Percentiles rank a stretch among this genome's conserved stretches.
phyloP scores from a whole-genome alignment of 2,888 invertebrate genomes.

The Nemurella pictetii region DNA sequence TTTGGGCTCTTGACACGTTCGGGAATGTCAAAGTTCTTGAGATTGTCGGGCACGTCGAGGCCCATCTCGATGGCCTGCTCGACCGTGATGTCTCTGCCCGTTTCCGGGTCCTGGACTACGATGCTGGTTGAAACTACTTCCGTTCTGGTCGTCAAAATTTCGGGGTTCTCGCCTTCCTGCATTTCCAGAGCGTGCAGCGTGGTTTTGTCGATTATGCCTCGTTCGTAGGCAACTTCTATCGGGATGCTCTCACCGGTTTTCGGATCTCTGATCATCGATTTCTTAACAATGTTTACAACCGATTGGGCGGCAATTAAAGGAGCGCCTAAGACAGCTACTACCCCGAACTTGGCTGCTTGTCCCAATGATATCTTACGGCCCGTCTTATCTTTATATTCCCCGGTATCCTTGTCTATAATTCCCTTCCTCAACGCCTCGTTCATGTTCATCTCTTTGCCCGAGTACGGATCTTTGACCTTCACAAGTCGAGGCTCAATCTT shows the following conservation, averaged over 20 bases:
- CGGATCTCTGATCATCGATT: slow-evolving; percentile 67
- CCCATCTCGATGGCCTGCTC: slow-evolving; percentile 63
- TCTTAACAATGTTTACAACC: slow-evolving; percentile 65
- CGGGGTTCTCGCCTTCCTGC: slow-evolving; percentile 38
- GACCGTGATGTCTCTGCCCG: slow-evolving; percentile 60
- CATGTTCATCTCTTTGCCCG: slow-evolving; percentile 67
- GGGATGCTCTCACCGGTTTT: slow-evolving; percentile 78
- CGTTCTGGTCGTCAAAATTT: slow-evolving; percentile 43
- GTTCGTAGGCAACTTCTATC: slow-evolving; percentile 77
- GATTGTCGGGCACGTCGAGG: slow-evolving; percentile 58
- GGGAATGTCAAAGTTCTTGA: slow-evolving; percentile 36
- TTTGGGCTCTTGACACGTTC: slow-evolving; percentile 46
- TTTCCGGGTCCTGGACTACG: slow-evolving; percentile 51
- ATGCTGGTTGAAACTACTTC: slow-evolving; percentile 44
- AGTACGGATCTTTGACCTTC: slow-evolving; percentile 69
- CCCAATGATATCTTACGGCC: slow-evolving; percentile 69
- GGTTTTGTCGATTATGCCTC: slow-evolving; percentile 65
- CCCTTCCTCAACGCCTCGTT: slow-evolving; percentile 77
- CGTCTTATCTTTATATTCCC: slow-evolving; percentile 67
- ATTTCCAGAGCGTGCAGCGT: slow-evolving; percentile 32
- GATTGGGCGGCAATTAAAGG: slow-evolving; percentile 73
- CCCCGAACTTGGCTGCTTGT: slow-evolving; percentile 77
- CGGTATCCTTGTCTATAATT: slow-evolving; percentile 71
- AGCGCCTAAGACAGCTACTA: slow-evolving; percentile 74
- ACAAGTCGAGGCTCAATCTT: slow-evolving; percentile 69